Evolutionary conservation across 2,113 vertebrate species (phyloP).

Genomic region (Erythrocebus patas): DNA sequence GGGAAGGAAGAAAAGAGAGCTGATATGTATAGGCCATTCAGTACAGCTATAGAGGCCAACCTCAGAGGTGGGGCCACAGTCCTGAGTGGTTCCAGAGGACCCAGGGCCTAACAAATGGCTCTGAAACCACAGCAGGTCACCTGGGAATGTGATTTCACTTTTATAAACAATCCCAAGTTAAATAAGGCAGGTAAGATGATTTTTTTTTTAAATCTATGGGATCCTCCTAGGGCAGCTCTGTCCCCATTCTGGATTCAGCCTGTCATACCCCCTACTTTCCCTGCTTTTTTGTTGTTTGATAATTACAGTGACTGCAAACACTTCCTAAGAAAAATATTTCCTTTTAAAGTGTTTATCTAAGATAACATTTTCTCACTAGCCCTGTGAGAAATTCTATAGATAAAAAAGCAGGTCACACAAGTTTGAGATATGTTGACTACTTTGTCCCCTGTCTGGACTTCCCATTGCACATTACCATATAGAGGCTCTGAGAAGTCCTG

Average conservation of each 20-base stretch:
- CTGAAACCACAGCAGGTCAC: accelerated
- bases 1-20: constrained; percentile 34
- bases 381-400: not conserved
- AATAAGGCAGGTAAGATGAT: not conserved
- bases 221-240: not conserved
- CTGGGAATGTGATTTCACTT: not conserved
- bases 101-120: not conserved
- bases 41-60: not conserved
- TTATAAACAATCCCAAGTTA: not conserved
- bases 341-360: not conserved
- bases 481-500: not conserved
- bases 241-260: not conserved
- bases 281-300: not conserved
- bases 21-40: not conserved
- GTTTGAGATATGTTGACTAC: not conserved
- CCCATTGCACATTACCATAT: not conserved
- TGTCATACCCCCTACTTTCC: not conserved
- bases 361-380: not conserved
- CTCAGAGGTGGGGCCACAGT: not conserved
- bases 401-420: not conserved
- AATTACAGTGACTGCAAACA: not conserved
- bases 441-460: not conserved
- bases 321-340: not conserved
- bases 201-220: not conserved
- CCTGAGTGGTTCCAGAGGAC: not conserved